Conservation (phyloP, 2,113 vertebrate species). For the Nibea coibor region DNA sequence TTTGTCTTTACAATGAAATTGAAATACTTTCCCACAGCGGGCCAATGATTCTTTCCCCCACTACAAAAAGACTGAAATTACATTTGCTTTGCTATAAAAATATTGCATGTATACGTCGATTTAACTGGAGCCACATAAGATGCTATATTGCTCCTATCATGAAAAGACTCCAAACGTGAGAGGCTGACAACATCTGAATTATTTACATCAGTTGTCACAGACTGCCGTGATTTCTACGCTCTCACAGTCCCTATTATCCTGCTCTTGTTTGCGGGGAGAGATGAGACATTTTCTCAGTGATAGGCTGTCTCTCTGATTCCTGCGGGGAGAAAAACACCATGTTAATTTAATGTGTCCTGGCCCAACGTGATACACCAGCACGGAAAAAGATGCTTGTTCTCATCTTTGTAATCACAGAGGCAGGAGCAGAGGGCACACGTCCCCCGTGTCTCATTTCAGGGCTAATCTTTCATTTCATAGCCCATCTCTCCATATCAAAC, state of each 20-base stretch:
- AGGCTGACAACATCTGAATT: conserved; percentile 65
- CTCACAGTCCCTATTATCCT: conserved; percentile 66
- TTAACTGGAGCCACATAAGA: conserved; percentile 34
- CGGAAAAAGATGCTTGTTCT: conserved; percentile 89
- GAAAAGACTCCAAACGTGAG: conserved; percentile 35
- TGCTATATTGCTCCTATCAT: conserved; percentile 37
- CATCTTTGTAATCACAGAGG: conserved; percentile 95
- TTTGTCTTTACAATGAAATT: conserved; percentile 54
- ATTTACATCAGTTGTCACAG: conserved; percentile 66
- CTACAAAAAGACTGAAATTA: conserved; percentile 32
- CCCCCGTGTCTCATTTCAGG: conserved; percentile 93
- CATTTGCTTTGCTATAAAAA: conserved; percentile 46
- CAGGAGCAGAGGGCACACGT: conserved; percentile 91
- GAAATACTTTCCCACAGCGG: conserved; percentile 37
- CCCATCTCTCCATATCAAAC: conserved; percentile 99
- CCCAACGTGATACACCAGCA: conserved; percentile 79
- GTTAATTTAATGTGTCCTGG: conserved; percentile 90
- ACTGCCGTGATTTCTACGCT: conserved; percentile 64
- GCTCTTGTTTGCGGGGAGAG: conserved; percentile 53
- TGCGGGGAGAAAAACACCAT: conserved; percentile 73
- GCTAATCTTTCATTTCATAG: conserved; percentile 99
- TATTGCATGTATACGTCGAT: conserved; percentile 39
- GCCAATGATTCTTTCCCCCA: conserved; percentile 18
- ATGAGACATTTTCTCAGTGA: conserved; percentile 65
- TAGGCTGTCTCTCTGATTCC: conserved; percentile 61